Percentiles rank a stretch among this genome's conserved stretches.
Evolutionary conservation across 2,113 vertebrate species (phyloP).

Genomic region (Neotragus pygmaeus): DNA sequence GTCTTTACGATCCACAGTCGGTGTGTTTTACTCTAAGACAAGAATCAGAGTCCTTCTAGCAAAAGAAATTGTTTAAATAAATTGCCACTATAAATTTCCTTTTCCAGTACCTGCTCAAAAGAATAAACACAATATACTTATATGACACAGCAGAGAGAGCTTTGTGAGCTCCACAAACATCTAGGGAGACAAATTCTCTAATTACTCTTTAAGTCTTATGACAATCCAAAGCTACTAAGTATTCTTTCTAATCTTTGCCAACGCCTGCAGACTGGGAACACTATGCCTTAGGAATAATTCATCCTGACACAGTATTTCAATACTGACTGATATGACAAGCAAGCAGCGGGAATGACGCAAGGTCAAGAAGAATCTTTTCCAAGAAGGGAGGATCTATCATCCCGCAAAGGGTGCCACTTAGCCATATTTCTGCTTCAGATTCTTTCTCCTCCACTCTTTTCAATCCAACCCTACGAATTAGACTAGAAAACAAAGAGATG

Average conservation of each 20-base stretch:
- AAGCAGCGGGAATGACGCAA: neutral
- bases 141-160: neutral
- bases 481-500: neutral
- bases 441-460: neutral
- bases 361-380: neutral
- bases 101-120: neutral
- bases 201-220: neutral
- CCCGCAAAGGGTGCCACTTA: neutral
- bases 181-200: neutral
- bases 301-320: neutral
- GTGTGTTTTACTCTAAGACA: neutral
- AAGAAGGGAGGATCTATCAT: neutral
- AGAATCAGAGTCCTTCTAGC: neutral
- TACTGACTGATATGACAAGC: neutral
- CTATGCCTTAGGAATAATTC: neutral
- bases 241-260: constrained; percentile 12
- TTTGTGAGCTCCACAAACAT: neutral
- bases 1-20: neutral
- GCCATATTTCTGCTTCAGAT: neutral
- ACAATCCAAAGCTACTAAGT: neutral
- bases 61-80: neutral
- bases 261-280: neutral
- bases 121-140: neutral
- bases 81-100: neutral
- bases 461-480: neutral